Conservation (phyloP, 2,113 vertebrate genomes). For the Ascaphus truei region DNA sequence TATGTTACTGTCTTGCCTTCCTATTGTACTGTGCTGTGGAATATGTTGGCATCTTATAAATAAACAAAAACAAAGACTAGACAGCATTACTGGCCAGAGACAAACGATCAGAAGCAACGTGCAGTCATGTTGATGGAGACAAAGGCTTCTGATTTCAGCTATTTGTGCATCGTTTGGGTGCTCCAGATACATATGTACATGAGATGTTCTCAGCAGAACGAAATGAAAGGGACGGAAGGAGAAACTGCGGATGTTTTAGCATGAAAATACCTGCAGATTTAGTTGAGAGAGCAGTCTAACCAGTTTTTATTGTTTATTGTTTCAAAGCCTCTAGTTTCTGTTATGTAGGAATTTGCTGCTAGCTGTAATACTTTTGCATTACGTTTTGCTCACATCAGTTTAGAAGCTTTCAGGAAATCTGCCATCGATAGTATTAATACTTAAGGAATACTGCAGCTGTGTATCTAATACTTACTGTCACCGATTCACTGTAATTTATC, state of each 20-base stretch:
- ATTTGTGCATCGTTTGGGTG: background rate
- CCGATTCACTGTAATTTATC: background rate
- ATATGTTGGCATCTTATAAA: slow-evolving; percentile 18
- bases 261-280: slow-evolving; percentile 27
- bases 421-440: no score
- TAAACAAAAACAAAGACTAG: slow-evolving; percentile 1
- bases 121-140: background rate
- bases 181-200: slow-evolving; percentile 18
- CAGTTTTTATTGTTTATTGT: slow-evolving; percentile 46
- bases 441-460: no score
- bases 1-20: background rate
- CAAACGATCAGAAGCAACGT: background rate
- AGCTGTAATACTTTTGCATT: background rate
- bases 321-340: slow-evolving; percentile 43
- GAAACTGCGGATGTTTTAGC: slow-evolving; percentile 27
- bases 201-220: background rate
- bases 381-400: no score
- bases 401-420: no score
- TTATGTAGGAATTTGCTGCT: slow-evolving; percentile 27
- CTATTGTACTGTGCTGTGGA: background rate
- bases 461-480: background rate
- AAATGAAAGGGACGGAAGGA: background rate
- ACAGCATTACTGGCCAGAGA: background rate
- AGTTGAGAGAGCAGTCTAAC: slow-evolving; percentile 36
- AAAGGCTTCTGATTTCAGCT: background rate